A percentile compares a stretch with the other conserved stretches of the same genome.
phyloP scores from a whole-genome alignment of 64 coral and sea anemone genomes.

The Montipora cactus region DNA sequence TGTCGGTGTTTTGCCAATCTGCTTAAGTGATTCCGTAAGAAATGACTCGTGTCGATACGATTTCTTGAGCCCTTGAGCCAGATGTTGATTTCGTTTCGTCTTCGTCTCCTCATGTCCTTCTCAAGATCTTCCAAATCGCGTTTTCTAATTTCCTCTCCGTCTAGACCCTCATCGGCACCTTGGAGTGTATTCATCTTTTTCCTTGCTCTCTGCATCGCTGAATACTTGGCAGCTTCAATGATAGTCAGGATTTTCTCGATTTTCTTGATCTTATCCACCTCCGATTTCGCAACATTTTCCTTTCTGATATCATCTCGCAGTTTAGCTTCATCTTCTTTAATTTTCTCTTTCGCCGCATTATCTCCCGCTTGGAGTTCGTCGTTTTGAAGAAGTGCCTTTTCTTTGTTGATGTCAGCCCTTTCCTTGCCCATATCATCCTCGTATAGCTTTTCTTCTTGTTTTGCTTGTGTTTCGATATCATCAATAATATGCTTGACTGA shows the following conservation, averaged over 20 bases:
- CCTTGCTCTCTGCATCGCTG: conserved; percentile 83
- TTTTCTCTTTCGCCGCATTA: conserved; percentile 22
- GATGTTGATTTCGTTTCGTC: conserved; percentile 91
- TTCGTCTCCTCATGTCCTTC: conserved; percentile 55
- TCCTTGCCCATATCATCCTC: conserved; percentile 55
- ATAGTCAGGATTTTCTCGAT: conserved; percentile 92
- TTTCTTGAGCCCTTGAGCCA: conserved; percentile 90
- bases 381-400: conserved; percentile 40
- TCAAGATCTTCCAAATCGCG: conserved; percentile 83
- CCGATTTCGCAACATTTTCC: conserved; percentile 76
- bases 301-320: conserved; percentile 75
- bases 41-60: conserved; percentile 81
- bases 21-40: conserved; percentile 32
- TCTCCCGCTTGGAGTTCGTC: background rate
- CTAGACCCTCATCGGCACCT: conserved; percentile 34
- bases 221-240: conserved; percentile 86
- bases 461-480: conserved; percentile 55
- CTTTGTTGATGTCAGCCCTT: conserved; percentile 56
- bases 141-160: conserved; percentile 73
- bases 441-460: conserved; percentile 38
- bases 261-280: conserved; percentile 82
- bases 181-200: conserved; percentile 60
- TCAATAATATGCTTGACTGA: conserved; percentile 63
- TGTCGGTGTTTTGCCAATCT: background rate
- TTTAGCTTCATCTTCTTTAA: conserved; percentile 81